A percentile compares a stretch with the other conserved stretches of the same genome.
phyloP scores from a whole-genome alignment of 2,888 invertebrate species.

The Xestia c-nigrum region DNA sequence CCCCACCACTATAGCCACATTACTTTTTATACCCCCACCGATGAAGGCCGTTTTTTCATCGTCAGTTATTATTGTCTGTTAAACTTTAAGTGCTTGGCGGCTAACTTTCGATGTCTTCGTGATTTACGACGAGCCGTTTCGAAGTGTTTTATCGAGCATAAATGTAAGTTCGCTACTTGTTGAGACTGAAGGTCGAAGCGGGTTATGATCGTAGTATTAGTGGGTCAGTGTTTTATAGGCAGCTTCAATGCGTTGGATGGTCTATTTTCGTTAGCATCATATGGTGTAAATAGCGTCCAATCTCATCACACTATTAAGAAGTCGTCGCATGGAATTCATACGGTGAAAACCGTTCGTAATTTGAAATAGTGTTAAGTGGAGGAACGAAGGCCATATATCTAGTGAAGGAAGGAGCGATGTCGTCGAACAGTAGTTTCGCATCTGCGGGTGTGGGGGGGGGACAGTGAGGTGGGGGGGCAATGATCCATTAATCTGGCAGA shows the following conservation, averaged over 20 bases:
- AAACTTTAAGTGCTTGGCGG: constrained; percentile 90
- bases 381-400: constrained; percentile 81
- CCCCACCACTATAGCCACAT: constrained; percentile 85
- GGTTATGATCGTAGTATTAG: constrained; percentile 79
- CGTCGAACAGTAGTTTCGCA: constrained; percentile 87
- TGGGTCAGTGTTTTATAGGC: constrained; percentile 82
- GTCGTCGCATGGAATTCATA: constrained; percentile 53
- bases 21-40: constrained; percentile 85
- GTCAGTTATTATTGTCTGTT: constrained; percentile 90
- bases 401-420: constrained; percentile 82
- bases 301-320: constrained; percentile 52
- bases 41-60: constrained; percentile 86
- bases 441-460: constrained; percentile 78
- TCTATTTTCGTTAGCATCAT: constrained; percentile 69
- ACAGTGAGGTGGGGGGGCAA: constrained; percentile 91
- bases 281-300: constrained; percentile 66
- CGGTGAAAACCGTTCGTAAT: constrained; percentile 58
- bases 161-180: constrained; percentile 89
- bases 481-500: constrained; percentile 96
- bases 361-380: constrained; percentile 80
- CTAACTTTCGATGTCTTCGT: constrained; percentile 89
- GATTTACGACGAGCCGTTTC: constrained; percentile 89
- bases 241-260: constrained; percentile 65
- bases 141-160: constrained; percentile 90
- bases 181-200: constrained; percentile 86